These are phyloP conservation scores for Sarotherodon lohbergeri DNA, from an alignment of 2,113 vertebrate species.

Conservation along the genomic window DNA sequence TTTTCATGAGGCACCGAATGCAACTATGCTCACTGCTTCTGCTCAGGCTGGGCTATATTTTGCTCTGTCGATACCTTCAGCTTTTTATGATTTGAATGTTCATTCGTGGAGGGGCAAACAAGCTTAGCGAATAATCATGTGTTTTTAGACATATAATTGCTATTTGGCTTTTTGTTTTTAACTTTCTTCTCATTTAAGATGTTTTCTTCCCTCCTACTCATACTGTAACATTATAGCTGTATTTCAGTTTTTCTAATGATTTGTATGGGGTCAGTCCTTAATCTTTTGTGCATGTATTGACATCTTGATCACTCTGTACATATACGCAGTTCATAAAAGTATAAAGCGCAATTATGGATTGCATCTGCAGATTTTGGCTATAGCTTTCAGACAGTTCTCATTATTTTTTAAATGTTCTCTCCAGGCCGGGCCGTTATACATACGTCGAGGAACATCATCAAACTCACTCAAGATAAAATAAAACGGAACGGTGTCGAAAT, in stretches of 20 bases:
- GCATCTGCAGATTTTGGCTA: background rate
- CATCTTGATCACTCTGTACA: background rate
- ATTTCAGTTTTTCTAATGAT: background rate
- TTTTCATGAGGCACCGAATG: conserved; percentile 59
- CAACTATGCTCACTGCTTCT: conserved; percentile 32
- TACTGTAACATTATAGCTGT: background rate
- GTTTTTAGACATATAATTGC: conserved; percentile 16
- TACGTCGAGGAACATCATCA: background rate
- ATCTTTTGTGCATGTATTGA: background rate
- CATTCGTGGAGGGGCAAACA: conserved; percentile 28
- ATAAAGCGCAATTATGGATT: background rate
- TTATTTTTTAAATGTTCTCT: background rate
- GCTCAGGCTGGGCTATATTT: conserved; percentile 38
- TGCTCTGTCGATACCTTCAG: conserved; percentile 50
- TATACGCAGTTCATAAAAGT: background rate
- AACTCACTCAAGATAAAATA: background rate
- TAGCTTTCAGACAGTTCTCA: background rate
- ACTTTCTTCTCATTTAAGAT: background rate
- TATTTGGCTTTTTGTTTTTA: background rate
- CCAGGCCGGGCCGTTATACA: background rate
- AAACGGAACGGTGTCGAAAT: background rate
- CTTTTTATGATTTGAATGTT: conserved; percentile 39
- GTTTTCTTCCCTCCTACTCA: background rate
- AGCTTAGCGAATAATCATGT: conserved; percentile 14
- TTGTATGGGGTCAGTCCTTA: background rate